phyloP scores from a whole-genome alignment of 92 coral and sea anemone genomes.

The Palythoa grandiflora region DNA sequence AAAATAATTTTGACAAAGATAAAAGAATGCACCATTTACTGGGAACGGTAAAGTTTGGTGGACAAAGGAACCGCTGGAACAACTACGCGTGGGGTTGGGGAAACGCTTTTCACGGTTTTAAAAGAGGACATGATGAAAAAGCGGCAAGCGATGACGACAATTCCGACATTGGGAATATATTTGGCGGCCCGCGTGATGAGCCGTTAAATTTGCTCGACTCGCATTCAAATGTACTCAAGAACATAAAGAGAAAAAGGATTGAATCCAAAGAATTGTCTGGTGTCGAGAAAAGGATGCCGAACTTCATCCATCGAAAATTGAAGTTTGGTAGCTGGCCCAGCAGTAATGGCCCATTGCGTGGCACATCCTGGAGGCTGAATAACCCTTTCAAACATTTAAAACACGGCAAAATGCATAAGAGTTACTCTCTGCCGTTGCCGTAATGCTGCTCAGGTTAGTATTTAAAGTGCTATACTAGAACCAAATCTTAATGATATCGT shows the following conservation, averaged over 20 bases:
- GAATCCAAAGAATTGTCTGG: neutral
- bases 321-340: conserved; percentile 12
- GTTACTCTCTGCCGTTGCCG: neutral
- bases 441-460: neutral
- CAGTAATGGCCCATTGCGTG: neutral
- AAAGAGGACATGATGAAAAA: conserved; percentile 7
- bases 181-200: neutral
- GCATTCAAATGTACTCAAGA: neutral
- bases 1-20: neutral
- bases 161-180: neutral
- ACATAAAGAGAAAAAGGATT: neutral
- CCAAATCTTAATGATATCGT: no score
- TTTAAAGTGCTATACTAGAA: neutral
- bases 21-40: conserved; percentile 35
- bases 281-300: neutral
- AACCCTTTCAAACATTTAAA: conserved; percentile 1
- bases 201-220: neutral
- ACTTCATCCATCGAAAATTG: neutral
- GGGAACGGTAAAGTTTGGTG: conserved; percentile 23
- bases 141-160: neutral
- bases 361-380: neutral
- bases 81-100: conserved; percentile 14
- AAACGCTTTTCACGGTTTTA: neutral
- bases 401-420: neutral
- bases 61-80: neutral